Conservation (phyloP, 2,113 vertebrate species). For the Osmerus mordax region DNA sequence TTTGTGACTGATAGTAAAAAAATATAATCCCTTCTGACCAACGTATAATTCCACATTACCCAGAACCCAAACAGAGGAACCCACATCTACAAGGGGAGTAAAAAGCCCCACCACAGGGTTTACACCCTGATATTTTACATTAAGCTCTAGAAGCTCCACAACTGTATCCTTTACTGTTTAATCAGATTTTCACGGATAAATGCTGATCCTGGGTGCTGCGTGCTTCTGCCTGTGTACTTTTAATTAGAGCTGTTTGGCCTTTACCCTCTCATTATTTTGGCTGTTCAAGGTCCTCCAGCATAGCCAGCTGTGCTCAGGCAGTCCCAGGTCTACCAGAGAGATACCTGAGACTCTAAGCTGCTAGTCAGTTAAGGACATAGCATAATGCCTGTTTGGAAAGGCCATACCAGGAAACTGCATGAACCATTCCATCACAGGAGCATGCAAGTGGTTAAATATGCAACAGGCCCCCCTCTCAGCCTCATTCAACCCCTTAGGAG, state of each 20-base stretch:
- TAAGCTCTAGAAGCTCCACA: constrained; percentile 43
- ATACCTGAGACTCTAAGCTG: background rate
- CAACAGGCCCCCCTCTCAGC: constrained; percentile 21
- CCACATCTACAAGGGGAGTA: constrained; percentile 23
- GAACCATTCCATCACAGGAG: constrained; percentile 17
- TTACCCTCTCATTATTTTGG: constrained; percentile 57
- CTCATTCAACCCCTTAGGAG: constrained; percentile 9
- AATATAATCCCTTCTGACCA: constrained; percentile 60
- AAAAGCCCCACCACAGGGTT: constrained; percentile 14
- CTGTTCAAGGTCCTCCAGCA: constrained; percentile 43
- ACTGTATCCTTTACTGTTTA: constrained; percentile 57
- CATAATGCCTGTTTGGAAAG: background rate
- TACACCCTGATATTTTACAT: constrained; percentile 33
- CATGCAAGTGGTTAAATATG: constrained; percentile 35
- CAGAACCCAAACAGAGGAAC: constrained; percentile 44
- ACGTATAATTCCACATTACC: constrained; percentile 48
- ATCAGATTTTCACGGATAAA: constrained; percentile 63
- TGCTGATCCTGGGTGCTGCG: constrained; percentile 41
- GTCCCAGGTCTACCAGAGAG: background rate
- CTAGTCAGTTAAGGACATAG: background rate
- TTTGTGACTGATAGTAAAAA: constrained; percentile 57
- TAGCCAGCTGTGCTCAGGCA: constrained; percentile 19
- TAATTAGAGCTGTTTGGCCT: constrained; percentile 56
- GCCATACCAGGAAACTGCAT: background rate
- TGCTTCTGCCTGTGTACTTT: constrained; percentile 35